Percentiles rank a stretch among this genome's conserved stretches.
These are phyloP conservation scores for Pseudorasbora parva DNA, from an alignment of 2,113 vertebrate species.

Conservation along the genomic window DNA sequence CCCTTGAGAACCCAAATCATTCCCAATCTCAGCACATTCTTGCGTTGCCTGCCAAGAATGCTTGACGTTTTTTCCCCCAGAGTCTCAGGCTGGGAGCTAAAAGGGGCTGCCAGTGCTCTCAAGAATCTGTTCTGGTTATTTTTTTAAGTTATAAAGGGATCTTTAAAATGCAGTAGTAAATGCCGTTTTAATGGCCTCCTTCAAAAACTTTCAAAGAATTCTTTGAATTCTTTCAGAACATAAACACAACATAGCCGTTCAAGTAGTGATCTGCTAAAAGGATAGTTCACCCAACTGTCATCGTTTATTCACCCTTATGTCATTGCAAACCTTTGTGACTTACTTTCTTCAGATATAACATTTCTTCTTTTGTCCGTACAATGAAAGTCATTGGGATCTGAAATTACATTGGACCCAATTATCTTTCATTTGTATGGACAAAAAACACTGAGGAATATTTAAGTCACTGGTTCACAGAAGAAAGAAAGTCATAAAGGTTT, in stretches of 20 bases:
- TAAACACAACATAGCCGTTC: not conserved
- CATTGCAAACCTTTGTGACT: not conserved
- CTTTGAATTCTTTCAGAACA: not conserved
- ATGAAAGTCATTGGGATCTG: not conserved
- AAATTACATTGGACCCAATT: not conserved
- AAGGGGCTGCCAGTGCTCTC: slow-evolving; percentile 3
- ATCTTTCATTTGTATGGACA: not conserved
- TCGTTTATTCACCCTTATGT: not conserved
- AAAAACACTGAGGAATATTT: not conserved
- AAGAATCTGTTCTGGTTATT: not conserved
- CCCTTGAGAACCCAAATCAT: slow-evolving; percentile 54
- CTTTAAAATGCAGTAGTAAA: not conserved
- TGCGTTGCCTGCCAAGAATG: slow-evolving; percentile 54
- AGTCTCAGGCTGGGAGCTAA: not conserved
- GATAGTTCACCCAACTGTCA: not conserved
- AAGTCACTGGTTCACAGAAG: not conserved
- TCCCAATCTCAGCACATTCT: slow-evolving; percentile 55
- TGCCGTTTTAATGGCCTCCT: not conserved
- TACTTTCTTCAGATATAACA: not conserved
- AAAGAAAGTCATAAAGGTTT: not conserved
- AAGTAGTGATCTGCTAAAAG: not conserved
- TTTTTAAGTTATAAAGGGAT: slow-evolving; percentile 5
- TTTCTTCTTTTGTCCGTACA: not conserved
- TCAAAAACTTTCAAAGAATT: not conserved
- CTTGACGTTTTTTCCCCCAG: slow-evolving; percentile 23